These are phyloP conservation scores for Oryzias woworae DNA, from an alignment of 2,113 vertebrate genomes.

Conservation along the genomic window DNA sequence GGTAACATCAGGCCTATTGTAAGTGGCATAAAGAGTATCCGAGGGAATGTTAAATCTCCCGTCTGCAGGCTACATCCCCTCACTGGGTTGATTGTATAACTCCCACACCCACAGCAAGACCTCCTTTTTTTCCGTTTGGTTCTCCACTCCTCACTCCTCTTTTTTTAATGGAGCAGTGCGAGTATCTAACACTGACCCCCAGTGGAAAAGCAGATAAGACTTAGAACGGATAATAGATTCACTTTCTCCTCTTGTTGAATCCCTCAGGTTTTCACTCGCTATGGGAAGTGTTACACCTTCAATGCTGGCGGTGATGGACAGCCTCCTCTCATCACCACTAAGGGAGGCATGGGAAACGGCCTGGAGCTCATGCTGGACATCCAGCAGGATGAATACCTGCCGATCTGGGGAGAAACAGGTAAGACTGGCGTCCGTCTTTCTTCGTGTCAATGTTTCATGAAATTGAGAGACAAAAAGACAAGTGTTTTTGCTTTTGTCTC, in stretches of 20 bases:
- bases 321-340: constrained; percentile 87
- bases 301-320: constrained; percentile 87
- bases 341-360: constrained; percentile 95
- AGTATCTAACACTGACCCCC: constrained; percentile 61
- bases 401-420: constrained; percentile 98
- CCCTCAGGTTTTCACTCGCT: constrained; percentile 92
- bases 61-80: constrained; percentile 36
- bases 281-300: constrained; percentile 98
- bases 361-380: constrained; percentile 99
- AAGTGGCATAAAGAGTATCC: constrained; percentile 54
- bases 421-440: constrained; percentile 20
- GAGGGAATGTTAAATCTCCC: constrained; percentile 46
- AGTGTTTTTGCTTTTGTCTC: neutral
- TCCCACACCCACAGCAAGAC: constrained; percentile 31
- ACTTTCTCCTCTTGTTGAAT: constrained; percentile 28
- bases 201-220: constrained; percentile 46
- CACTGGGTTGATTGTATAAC: constrained; percentile 44
- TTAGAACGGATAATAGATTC: neutral
- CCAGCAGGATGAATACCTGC: constrained; percentile 96
- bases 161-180: neutral
- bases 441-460: neutral
- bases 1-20: constrained; percentile 64
- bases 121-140: constrained; percentile 5
- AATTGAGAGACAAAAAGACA: neutral
- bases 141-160: constrained; percentile 5